Percentiles rank a stretch among this genome's conserved stretches.
Evolutionary conservation across 53 echinoderm and acorn worm species (phyloP).

Genomic region (Astropecten irregularis): DNA sequence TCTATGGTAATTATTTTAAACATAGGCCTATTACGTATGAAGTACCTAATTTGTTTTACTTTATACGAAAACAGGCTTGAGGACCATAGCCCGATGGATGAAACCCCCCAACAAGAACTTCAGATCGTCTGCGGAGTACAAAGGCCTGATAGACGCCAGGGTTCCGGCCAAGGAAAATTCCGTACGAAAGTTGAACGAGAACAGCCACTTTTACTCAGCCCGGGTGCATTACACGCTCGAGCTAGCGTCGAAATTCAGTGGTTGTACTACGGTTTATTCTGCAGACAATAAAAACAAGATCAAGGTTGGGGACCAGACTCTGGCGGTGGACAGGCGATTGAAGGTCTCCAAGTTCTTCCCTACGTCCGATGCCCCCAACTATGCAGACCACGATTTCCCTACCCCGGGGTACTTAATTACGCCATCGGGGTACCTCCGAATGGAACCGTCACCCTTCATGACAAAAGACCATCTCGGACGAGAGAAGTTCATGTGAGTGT

Average conservation of each 20-base stretch:
- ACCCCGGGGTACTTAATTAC: background rate
- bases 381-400: conserved; percentile 21
- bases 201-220: background rate
- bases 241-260: too few relatives aligned
- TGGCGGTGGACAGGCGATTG: background rate
- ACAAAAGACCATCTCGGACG: background rate
- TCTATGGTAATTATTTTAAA: too few relatives aligned
- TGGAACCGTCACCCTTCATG: background rate
- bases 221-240: background rate
- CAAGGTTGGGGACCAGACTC: background rate
- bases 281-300: conserved; percentile 38
- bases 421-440: background rate
- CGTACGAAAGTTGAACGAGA: background rate
- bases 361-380: background rate
- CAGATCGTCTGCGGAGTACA: background rate
- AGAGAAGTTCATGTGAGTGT: background rate
- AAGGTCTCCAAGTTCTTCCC: background rate
- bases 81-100: background rate
- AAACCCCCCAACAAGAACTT: background rate
- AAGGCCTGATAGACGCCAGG: background rate
- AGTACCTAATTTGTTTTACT: too few relatives aligned
- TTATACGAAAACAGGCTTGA: too few relatives aligned
- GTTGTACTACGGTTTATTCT: background rate
- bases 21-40: too few relatives aligned
- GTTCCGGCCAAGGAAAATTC: background rate